Percentiles rank a stretch among this genome's conserved stretches.
Evolutionary conservation across 1,140 invertebrate species (phyloP).

Genomic region (silkworm (Bombyx mori)): ASM3026992v2 NC_085115.1:8595001-8595500

Average conservation of each 20-base stretch:
- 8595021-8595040: constrained; percentile 43
- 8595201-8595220: constrained; percentile 56
- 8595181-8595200: constrained; percentile 71
- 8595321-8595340: background rate
- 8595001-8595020: constrained; percentile 52
- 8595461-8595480: constrained; percentile 40
- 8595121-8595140: constrained; percentile 60
- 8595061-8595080: constrained; percentile 37
- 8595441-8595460: constrained; percentile 33
- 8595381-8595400: constrained; percentile 35
- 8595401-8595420: constrained; percentile 36
- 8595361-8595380: constrained; percentile 1
- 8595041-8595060: constrained; percentile 32
- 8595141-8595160: constrained; percentile 65
- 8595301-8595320: constrained; percentile 18
- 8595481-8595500: constrained; percentile 48
- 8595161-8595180: constrained; percentile 63
- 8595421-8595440: constrained; percentile 24
- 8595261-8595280: constrained; percentile 19
- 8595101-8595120: constrained; percentile 46
- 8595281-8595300: constrained; percentile 19
- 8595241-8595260: constrained; percentile 13
- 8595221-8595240: constrained; percentile 49
- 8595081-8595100: constrained; percentile 33
- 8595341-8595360: constrained; percentile 3